Base-by-base conservation (phyloP, 2,888 invertebrate genomes). In the Automeris io region DNA sequence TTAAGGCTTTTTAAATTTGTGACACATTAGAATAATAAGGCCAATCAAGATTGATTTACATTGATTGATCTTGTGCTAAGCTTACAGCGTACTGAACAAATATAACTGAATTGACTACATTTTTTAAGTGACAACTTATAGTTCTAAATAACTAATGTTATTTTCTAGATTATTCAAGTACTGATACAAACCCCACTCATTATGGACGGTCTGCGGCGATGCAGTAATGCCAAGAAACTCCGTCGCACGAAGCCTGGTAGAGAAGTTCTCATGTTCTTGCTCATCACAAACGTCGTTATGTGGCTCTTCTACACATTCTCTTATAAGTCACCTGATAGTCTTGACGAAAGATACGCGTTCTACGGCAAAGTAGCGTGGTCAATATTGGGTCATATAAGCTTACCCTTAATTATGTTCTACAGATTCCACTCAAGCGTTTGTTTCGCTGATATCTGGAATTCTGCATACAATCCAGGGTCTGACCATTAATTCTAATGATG, bases 351-450 rank as follows among this genome's bases (percentile, higher is more conserved):
- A 66, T 90, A 91, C 56, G 87, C 89, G 23, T 92, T 87, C 62
- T 93, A 92, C 57, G 93, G 93, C 16, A 89, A 90, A 53, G 88
- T 90, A 2, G 54, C 91, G 18, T 94, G 93, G 93, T 90, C 91
- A 4, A 89, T 94, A 33, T 78, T 94, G 3, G 91, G 91, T 13
- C 93, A 94, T 61, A 78, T 93, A 57, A 91, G 91, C 22, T 72
- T 93, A 7, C 94, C 94, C 0, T 74, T 94, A 2, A 92, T 91
- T 41, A 91, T 93, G 88, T 93, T 93, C 73, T 94, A 92, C 59
- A 82, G 93, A 42, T 93, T 93, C 64, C 93, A 93, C 60, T 91
- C 92, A 0, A 91, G 92, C n/a, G 93, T 93, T 0, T 93, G 93
- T 57, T 88, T 94, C 32, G 92, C 91, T 7, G 93, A 93, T 66